Evolutionary conservation across 2,113 vertebrate genomes (phyloP), one percentile per base, ranked within the genome.

Genomic region (Prionailurus viverrinus): DNA sequence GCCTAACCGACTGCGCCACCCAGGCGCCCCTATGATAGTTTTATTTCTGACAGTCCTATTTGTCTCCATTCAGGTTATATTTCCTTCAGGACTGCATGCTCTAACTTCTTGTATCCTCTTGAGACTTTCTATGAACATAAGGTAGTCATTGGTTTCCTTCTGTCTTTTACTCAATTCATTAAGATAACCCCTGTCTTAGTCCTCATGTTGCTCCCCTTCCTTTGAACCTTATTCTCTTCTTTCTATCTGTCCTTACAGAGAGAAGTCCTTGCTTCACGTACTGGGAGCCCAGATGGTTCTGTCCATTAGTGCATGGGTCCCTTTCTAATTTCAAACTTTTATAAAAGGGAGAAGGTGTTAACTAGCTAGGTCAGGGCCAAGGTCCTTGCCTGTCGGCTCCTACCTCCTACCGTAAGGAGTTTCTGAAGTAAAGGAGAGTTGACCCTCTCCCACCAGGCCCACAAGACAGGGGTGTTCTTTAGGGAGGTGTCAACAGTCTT

Each of bases 71-170:
- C 27, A 78, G n/a, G 9, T 86, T 86, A 1, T 89, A 29, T 79
- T 51, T 91, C 45, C 85, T 94, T 88, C 85, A 82, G 48, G 58
- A 69, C 7, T 31, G 12, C 4, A 6, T 33, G 27, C 3, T 89
- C 36, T 76, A 23, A 94, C 69, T 91, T 96, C 86, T 41, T 45
- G 63, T 39, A 45, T 53, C 65, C 33, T 95, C 83, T n/a, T 66
- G 36, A 88, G 41, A 88, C 45, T 84, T 93, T 31, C n/a, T 78
- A 16, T 33, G 36, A 66, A 39, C 19, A 61, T n/a, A 79, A 93
- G 51, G 13, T 39, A 76, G 23, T 36, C 73, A 65, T 95, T 89
- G 82, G 25, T 82, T 92, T 92, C 71, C 73, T 95, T 93, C 23
- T 61, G 74, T 21, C 61, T 89, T 94, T 88, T 48, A 55, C 11